A percentile compares a stretch with the other conserved stretches of the same genome.
phyloP scores from a whole-genome alignment of 1,140 invertebrate genomes.

The Adelges cooleyi region DNA sequence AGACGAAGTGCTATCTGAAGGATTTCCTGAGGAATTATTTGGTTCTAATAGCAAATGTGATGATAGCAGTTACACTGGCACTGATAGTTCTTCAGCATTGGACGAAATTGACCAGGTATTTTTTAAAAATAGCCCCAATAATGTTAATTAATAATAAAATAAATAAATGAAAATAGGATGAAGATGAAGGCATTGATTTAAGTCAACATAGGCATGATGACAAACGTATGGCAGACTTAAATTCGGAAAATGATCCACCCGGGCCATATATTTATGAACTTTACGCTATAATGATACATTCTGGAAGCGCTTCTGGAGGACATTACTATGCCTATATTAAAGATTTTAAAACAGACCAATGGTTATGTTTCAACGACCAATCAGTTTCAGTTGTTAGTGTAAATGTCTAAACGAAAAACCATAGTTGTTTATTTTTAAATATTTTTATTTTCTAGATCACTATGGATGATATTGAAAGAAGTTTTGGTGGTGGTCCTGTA shows the following conservation, averaged over 20 bases:
- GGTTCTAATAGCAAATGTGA: conserved; percentile 44
- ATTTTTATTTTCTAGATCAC: conserved; percentile 49
- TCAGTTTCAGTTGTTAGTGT: conserved; percentile 48
- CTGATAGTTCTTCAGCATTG: conserved; percentile 54
- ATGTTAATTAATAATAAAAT: too few relatives aligned
- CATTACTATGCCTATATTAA: conserved; percentile 93
- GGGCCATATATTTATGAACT: conserved; percentile 77
- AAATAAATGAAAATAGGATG: conserved; percentile 35
- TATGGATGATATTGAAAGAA: conserved; percentile 69
- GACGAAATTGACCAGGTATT: conserved; percentile 46
- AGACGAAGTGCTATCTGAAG: conserved; percentile 37
- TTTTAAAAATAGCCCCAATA: not conserved
- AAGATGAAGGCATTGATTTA: conserved; percentile 52
- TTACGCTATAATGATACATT: conserved; percentile 89
- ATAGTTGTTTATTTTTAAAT: not conserved
- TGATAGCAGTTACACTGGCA: conserved; percentile 56
- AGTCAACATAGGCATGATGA: conserved; percentile 44
- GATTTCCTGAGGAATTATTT: conserved; percentile 37
- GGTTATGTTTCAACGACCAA: conserved; percentile 79
- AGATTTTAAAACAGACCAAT: conserved; percentile 62
- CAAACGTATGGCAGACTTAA: conserved; percentile 39
- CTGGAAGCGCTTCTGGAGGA: conserved; percentile 79
- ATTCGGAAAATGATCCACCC: conserved; percentile 34
- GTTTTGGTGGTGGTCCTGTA: conserved; percentile 63
- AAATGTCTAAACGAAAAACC: not conserved